These are phyloP conservation scores for Nanger granti DNA, from an alignment of 2,113 vertebrate species.

Conservation along the genomic window DNA sequence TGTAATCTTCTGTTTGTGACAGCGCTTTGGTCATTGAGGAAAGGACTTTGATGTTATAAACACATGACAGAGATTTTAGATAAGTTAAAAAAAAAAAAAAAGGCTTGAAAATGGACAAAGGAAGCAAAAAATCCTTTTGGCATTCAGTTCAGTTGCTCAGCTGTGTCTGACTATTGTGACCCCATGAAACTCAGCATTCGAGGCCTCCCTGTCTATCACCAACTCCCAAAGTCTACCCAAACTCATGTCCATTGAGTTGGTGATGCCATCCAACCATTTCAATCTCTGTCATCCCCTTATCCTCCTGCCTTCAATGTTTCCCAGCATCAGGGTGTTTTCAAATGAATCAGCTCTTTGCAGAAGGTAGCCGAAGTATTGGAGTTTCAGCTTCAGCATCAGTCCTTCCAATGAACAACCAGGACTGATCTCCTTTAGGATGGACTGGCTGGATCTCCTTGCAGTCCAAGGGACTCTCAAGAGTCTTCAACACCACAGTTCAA, in stretches of 20 bases:
- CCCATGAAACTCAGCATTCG: not conserved
- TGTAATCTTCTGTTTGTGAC: not conserved
- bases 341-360: not conserved
- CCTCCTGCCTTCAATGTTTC: not conserved
- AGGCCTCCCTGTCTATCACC: not conserved
- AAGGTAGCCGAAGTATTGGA: not conserved
- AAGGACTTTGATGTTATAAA: not conserved
- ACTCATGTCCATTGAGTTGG: not conserved
- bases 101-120: not conserved
- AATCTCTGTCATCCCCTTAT: not conserved
- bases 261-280: not conserved
- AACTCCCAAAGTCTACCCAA: not conserved
- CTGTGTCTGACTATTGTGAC: fast-evolving
- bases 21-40: not conserved
- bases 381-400: not conserved
- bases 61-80: not conserved
- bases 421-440: not conserved
- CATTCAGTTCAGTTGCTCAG: not conserved
- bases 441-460: not conserved
- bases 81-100: not conserved
- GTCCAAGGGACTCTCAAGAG: not conserved
- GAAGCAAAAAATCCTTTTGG: not conserved
- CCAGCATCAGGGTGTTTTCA: not conserved
- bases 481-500: not conserved
- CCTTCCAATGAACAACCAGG: not conserved